These are phyloP conservation scores for Glossosoma conforme DNA, from an alignment of 1,140 invertebrate genomes.

Conservation along the genomic window DNA sequence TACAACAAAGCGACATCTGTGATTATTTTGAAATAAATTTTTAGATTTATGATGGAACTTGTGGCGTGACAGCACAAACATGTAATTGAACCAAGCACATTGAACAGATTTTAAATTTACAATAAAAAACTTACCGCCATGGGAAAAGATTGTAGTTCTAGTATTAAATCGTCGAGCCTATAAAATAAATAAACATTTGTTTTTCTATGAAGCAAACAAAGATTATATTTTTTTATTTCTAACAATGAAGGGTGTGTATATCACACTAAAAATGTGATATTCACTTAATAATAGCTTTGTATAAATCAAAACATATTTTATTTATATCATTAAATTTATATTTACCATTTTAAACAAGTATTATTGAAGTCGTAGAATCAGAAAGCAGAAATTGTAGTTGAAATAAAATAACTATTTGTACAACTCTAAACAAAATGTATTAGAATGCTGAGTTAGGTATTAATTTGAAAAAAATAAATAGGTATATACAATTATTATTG, in stretches of 20 bases:
- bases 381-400: too few species aligned
- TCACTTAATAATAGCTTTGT: neutral
- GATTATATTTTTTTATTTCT: neutral
- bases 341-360: slow-evolving; percentile 12
- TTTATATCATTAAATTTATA: neutral
- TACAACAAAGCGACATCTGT: too few species aligned
- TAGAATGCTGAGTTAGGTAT: too few species aligned
- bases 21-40: too few species aligned
- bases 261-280: too few species aligned
- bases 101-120: neutral
- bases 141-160: slow-evolving; percentile 98
- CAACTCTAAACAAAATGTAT: too few species aligned
- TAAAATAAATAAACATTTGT: slow-evolving; percentile 33
- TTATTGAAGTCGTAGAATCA: slow-evolving; percentile 1
- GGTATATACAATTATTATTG: too few species aligned
- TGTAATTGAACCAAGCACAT: slow-evolving; percentile 13
- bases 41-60: too few species aligned
- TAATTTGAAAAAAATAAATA: too few species aligned
- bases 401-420: too few species aligned
- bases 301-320: neutral
- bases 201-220: neutral
- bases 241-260: too few species aligned
- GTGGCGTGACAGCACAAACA: too few species aligned
- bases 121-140: slow-evolving; percentile 69
- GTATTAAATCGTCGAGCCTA: slow-evolving; percentile 99